A percentile compares a stretch with the other conserved stretches of the same genome.
Conservation (phyloP, 1,140 invertebrate genomes). For the Drosophila suzukii region DNA sequence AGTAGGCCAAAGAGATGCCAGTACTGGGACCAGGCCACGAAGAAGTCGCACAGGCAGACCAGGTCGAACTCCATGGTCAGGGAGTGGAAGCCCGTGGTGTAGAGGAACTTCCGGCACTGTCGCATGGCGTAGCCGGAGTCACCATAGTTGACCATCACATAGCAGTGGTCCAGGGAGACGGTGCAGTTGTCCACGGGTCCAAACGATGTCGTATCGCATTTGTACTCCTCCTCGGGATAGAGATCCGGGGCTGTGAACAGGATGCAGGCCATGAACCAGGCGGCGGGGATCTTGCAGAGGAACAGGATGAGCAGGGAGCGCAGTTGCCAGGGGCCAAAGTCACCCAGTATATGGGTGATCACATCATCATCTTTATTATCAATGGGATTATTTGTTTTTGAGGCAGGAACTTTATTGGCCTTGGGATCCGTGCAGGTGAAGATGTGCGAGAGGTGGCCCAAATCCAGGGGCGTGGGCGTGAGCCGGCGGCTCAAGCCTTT, state of each 20-base stretch:
- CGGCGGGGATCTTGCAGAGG: slow-evolving; percentile 84
- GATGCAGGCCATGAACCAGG: slow-evolving; percentile 85
- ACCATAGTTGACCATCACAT: slow-evolving; percentile 56
- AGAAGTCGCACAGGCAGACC: slow-evolving; percentile 83
- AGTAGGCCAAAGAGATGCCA: slow-evolving; percentile 84
- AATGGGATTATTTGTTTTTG: not conserved
- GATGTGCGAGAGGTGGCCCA: slow-evolving; percentile 25
- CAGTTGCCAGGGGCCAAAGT: slow-evolving; percentile 84
- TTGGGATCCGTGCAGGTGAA: slow-evolving; percentile 24
- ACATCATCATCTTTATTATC: slow-evolving; percentile 53
- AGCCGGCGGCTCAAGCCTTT: slow-evolving; percentile 31
- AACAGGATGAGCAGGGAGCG: slow-evolving; percentile 80
- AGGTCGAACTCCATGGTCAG: slow-evolving; percentile 84
- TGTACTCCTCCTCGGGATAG: slow-evolving; percentile 64
- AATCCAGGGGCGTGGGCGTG: slow-evolving; percentile 26
- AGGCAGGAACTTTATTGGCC: not conserved
- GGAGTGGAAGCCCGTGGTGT: slow-evolving; percentile 66
- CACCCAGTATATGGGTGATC: slow-evolving; percentile 66
- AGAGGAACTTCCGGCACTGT: slow-evolving; percentile 64
- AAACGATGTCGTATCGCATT: slow-evolving; percentile 53
- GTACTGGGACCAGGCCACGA: slow-evolving; percentile 84
- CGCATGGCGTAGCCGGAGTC: slow-evolving; percentile 57
- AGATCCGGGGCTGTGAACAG: slow-evolving; percentile 81
- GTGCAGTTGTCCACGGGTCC: slow-evolving; percentile 34
- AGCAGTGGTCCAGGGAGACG: slow-evolving; percentile 68